Conservation (phyloP, 2,113 vertebrate genomes). For the Heterochromis multidens region DNA sequence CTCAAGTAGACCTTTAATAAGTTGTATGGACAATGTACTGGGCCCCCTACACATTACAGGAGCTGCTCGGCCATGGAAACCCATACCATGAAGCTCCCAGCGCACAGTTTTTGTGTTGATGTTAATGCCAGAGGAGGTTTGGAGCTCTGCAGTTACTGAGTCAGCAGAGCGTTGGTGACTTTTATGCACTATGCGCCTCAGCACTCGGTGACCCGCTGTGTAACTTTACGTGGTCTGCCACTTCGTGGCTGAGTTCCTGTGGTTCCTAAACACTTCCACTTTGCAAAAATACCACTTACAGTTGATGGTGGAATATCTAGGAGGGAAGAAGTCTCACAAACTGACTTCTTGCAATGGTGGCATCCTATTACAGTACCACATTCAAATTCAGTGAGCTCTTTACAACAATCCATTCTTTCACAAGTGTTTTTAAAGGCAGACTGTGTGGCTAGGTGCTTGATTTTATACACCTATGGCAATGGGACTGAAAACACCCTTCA, state of each 20-base stretch:
- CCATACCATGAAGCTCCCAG: neutral
- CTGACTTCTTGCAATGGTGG: neutral
- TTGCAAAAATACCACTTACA: neutral
- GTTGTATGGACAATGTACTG: fast-evolving
- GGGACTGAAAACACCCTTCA: neutral
- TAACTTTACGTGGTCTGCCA: neutral
- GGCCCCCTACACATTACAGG: neutral
- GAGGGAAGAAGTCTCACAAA: neutral
- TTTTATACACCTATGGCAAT: neutral
- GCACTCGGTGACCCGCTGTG: neutral
- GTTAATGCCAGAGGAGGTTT: neutral
- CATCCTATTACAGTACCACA: neutral
- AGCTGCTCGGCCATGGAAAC: too few relatives aligned
- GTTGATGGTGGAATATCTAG: neutral
- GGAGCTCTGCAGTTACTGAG: neutral
- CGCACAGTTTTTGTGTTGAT: neutral
- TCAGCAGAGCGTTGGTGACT: fast-evolving
- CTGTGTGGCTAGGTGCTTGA: neutral
- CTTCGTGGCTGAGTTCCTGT: neutral
- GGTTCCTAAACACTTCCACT: neutral
- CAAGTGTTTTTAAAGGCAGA: neutral
- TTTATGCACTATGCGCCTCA: neutral
- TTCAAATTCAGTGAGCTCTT: neutral
- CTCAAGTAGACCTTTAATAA: neutral
- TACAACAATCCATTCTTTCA: neutral